Percentiles rank a stretch among this genome's conserved stretches.
Conservation (phyloP, 2,888 invertebrate genomes). For the Hydroisotoma schaefferi region DNA sequence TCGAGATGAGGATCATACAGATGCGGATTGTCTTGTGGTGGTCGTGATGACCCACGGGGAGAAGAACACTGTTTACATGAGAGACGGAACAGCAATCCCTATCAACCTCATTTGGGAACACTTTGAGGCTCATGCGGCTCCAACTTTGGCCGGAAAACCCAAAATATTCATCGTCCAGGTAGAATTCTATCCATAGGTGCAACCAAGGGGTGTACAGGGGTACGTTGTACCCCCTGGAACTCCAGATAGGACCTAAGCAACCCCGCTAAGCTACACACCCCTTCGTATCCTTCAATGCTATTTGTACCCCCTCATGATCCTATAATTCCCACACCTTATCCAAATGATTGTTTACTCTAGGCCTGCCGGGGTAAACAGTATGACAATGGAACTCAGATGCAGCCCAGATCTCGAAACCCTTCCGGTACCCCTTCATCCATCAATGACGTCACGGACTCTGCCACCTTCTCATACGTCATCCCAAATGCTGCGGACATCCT, state of each 20-base stretch:
- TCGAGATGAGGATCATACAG: constrained; percentile 36
- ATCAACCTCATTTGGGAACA: constrained; percentile 44
- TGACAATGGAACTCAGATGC: constrained; percentile 33
- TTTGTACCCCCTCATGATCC: no score
- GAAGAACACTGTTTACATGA: constrained; percentile 40
- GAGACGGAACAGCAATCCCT: constrained; percentile 40
- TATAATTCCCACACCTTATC: no score
- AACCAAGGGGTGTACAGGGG: no score
- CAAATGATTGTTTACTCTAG: no score
- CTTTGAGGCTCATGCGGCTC: constrained; percentile 59
- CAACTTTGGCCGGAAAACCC: constrained; percentile 80
- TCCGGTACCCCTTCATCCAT: neutral
- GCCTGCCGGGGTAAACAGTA: constrained; percentile 44
- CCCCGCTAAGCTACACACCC: no score
- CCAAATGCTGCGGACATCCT: constrained; percentile 47
- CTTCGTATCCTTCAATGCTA: no score
- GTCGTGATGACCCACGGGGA: constrained; percentile 46
- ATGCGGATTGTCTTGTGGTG: constrained; percentile 40
- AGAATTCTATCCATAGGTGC: no score
- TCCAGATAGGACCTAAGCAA: no score
- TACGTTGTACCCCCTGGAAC: no score
- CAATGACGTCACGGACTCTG: constrained; percentile 40
- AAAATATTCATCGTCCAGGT: constrained; percentile 53
- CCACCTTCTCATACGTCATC: constrained; percentile 45
- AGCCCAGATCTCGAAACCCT: neutral